Evolutionary conservation across 2,888 invertebrate genomes (phyloP).

Genomic region (Embidobia sp.): DNA sequence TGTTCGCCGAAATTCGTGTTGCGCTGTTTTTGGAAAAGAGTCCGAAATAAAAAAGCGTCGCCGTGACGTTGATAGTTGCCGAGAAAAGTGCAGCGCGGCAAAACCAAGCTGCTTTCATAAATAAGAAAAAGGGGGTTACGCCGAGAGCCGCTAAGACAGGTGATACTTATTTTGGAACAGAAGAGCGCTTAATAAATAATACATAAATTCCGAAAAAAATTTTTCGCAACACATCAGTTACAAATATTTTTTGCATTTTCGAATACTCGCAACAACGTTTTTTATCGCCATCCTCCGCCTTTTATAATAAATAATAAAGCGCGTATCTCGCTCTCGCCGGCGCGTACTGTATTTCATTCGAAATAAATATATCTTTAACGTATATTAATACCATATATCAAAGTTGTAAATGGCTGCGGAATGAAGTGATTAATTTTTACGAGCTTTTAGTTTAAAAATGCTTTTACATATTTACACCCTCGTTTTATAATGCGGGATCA

Average conservation of each 20-base stretch:
- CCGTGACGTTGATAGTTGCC: slow-evolving; percentile 40
- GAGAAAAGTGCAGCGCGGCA: slow-evolving; percentile 48
- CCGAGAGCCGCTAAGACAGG: slow-evolving; percentile 23
- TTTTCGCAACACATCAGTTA: slow-evolving; percentile 4
- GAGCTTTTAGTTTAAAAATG: slow-evolving; percentile 13
- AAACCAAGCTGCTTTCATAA: slow-evolving; percentile 56
- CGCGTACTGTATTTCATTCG: slow-evolving; percentile 15
- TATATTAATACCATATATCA: slow-evolving; percentile 30
- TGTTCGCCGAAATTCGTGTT: too few relatives aligned
- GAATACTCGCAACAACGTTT: background rate
- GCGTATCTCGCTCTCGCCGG: slow-evolving; percentile 1
- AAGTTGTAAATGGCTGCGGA: slow-evolving; percentile 20
- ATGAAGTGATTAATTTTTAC: slow-evolving; percentile 39
- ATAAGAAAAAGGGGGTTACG: slow-evolving; percentile 46
- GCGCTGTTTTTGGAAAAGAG: too few relatives aligned
- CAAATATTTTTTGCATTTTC: background rate
- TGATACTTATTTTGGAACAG: slow-evolving; percentile 40
- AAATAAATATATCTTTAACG: slow-evolving; percentile 37
- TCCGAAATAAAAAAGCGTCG: slow-evolving; percentile 12
- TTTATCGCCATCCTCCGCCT: background rate
- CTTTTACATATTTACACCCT: slow-evolving; percentile 10
- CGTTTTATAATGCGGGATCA: too few relatives aligned
- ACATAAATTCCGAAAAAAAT: slow-evolving; percentile 2
- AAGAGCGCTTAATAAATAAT: slow-evolving; percentile 22
- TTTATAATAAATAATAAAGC: slow-evolving; percentile 13